phyloP scores from a whole-genome alignment of 2,113 vertebrate species.

The Gambusia affinis region DNA sequence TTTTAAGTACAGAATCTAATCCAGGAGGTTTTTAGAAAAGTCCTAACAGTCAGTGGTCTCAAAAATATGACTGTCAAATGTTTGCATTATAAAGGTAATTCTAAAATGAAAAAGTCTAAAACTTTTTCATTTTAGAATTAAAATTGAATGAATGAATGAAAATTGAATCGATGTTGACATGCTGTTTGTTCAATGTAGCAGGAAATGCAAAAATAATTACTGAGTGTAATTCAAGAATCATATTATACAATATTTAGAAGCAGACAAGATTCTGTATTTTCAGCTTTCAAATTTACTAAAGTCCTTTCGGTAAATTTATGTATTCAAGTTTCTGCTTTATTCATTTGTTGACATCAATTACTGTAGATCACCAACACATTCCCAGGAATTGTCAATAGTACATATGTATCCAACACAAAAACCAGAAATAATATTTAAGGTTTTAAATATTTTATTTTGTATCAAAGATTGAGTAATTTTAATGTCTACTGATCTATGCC shows the following conservation, averaged over 20 bases:
- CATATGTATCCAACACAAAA: background rate
- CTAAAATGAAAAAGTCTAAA: background rate
- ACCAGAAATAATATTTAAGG: constrained; percentile 15
- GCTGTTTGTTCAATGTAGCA: background rate
- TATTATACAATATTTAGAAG: background rate
- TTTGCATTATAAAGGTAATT: too few species aligned
- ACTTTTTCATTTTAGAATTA: too few species aligned
- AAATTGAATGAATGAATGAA: too few species aligned
- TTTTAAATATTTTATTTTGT: background rate
- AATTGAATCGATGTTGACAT: too few species aligned
- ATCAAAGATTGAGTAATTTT: background rate
- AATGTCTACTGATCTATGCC: background rate
- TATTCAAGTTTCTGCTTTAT: background rate
- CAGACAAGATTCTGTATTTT: background rate
- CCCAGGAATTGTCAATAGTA: background rate
- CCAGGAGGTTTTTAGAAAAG: background rate
- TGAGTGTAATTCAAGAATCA: background rate
- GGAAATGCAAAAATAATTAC: background rate
- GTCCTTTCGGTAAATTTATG: background rate
- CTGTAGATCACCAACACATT: background rate
- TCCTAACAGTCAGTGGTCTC: background rate
- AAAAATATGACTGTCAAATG: background rate
- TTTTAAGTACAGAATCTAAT: background rate
- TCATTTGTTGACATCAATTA: background rate
- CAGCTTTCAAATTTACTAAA: background rate